Evolutionary conservation across 2,113 vertebrate species (phyloP), one percentile per base, ranked within the genome.

Genomic region (Lethenteron camtschaticum): DNA sequence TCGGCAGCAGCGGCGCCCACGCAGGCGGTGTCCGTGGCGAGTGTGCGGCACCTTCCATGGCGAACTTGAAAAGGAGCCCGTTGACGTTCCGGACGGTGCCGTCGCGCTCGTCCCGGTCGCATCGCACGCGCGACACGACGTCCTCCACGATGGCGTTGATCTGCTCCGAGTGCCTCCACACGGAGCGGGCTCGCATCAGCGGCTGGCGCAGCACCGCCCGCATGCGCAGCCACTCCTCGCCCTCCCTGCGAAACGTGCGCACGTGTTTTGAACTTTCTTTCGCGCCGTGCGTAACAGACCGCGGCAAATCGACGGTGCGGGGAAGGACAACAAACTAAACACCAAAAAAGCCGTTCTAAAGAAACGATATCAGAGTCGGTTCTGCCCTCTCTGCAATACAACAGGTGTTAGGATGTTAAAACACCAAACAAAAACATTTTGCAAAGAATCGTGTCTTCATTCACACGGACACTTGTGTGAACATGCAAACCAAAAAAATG

Each of bases 61-160:
- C 85, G 58, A 88, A 96, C 73, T 89, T 91, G 80, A 94, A 94
- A 82, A 88, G 92, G 72, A 96, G 82, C 68, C 85, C 86, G 70
- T 90, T 95, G 69, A 96, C 73, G 68, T 90, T 84, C 74, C 73
- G 73, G 71, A 91, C 81, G 1, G 86, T 89, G 8, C 82, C 81
- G 57, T 88, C 85, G 0, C 76, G 71, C 58, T 82, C 80, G 76
- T 83, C 76, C 70, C 83, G 81, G n/a, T 92, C 78, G 3, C 70
- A 71, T 18, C 74, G 57, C 68, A 90, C 82, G 78, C 84, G 85
- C 73, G 80, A 79, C 72, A 96, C 79, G 73, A 96, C 79, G 75
- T 95, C 89, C 3, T 75, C 74, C 57, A 94, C 81, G 69, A 95
- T 87, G 58, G 79, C 68, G 74, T 85, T 95, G 59, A 96, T 78